phyloP scores from a whole-genome alignment of 2,113 vertebrate species.

The Engraulis encrasicolus region DNA sequence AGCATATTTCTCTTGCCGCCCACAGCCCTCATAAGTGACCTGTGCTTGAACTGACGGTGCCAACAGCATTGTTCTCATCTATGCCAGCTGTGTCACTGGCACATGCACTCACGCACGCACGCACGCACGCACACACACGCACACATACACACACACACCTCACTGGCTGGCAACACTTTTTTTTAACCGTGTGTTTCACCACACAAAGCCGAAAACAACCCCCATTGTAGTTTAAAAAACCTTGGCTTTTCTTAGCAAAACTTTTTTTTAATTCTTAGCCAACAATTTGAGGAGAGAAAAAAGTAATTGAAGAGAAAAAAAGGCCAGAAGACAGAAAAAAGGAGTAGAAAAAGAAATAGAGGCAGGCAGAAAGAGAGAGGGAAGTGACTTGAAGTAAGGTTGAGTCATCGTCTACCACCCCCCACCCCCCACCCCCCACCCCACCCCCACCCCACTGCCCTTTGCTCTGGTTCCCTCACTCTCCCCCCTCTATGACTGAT shows the following conservation, averaged over 20 bases:
- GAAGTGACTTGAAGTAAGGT: not conserved
- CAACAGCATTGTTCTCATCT: not conserved
- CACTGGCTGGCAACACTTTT: no score
- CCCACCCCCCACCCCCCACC: not conserved
- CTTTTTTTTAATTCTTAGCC: no score
- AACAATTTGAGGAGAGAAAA: no score
- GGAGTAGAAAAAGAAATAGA: not conserved
- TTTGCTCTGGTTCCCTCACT: not conserved
- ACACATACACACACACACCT: no score
- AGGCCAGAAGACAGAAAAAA: not conserved
- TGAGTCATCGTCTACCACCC: not conserved
- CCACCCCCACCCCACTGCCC: no score
- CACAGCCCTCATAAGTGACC: not conserved
- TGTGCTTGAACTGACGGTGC: not conserved
- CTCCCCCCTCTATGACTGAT: not conserved
- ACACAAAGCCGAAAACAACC: not conserved
- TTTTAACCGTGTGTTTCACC: not conserved
- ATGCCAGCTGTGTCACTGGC: not conserved
- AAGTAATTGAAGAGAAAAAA: constrained; percentile 1
- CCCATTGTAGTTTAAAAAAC: no score
- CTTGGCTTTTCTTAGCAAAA: no score
- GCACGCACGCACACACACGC: no score
- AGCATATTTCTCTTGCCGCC: not conserved
- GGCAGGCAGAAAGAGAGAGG: not conserved
- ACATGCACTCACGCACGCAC: no score